Evolutionary conservation across 2,113 vertebrate species (phyloP).

Genomic region (Cisticola juncidis): DNA sequence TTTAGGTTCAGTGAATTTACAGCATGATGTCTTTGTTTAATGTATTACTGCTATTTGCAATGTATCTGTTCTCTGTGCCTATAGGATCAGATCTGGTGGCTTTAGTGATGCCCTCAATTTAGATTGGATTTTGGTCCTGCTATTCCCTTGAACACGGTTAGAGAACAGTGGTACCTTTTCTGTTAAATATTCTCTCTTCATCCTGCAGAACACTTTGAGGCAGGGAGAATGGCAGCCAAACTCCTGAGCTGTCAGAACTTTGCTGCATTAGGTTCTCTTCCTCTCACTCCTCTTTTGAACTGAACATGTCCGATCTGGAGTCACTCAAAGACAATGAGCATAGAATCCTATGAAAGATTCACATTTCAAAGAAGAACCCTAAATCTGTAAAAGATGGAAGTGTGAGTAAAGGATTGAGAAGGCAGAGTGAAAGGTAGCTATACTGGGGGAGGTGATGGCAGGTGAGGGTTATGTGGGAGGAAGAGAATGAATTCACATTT

Average conservation of each 20-base stretch:
- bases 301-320: neutral
- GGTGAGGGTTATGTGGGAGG: slow-evolving; percentile 49
- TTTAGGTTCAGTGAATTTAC: neutral
- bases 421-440: slow-evolving; percentile 19
- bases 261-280: neutral
- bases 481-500: slow-evolving; percentile 9
- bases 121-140: neutral
- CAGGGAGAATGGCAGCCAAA: neutral
- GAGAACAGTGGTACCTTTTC: neutral
- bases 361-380: slow-evolving; percentile 9
- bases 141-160: neutral
- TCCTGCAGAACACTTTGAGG: neutral
- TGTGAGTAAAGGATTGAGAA: slow-evolving; percentile 39
- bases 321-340: neutral
- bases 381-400: slow-evolving; percentile 20
- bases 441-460: slow-evolving; percentile 51
- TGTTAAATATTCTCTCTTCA: neutral
- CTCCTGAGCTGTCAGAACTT: neutral
- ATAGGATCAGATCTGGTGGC: neutral
- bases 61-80: neutral
- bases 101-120: neutral
- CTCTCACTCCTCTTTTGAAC: neutral
- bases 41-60: neutral
- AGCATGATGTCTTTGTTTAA: neutral
- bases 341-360: neutral